Base-by-base conservation (phyloP, 2,113 vertebrate genomes). In the Gymnogyps californianus region DNA sequence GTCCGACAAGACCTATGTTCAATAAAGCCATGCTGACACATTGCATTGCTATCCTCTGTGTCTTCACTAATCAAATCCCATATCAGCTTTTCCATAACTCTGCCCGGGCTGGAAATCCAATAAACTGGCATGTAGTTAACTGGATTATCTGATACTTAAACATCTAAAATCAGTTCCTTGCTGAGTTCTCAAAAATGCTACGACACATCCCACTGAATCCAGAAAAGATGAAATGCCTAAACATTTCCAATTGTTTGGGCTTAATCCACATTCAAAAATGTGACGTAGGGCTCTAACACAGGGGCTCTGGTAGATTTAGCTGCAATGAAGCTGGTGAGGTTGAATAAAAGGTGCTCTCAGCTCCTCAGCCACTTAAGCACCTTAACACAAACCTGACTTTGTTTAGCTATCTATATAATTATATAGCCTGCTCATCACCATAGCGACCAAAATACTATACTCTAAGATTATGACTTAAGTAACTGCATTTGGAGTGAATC, bases 121-220 rank as follows among this genome's bases (percentile, higher is more conserved):
- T 94, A 92, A 95, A 55, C 58, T 62, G 42, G 38, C 24, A 29
- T 34, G 22, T 11, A 83, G 78, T 67, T 93, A 96, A 94, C 36
- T 7, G 47, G 79, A 95, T 95, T 97, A 86, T 86, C 64, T 95
- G 79, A 81, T 93, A 81, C 42, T 95, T 92, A 92, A 84, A 83
- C 32, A 74, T 78, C 64, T 90, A 86, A 93, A 96, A 89, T 93
- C 67, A 89, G 51, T 36, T 83, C 19, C 64, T 78, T 83, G 64
- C 67, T 86, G 79, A 81, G n/a, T 38, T 87, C 72, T 94, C 62
- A 80, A 90, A 96, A 92, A 38, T 29, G 36, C 42, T 32, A 11
- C 0, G 0, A 51, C 40, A 75, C 54, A 62, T 47, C 22, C 17
- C 18, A 51, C 22, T 81, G 88, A 94, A 89, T 51, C 19, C 17